phyloP scores from a whole-genome alignment of 2,797 vertebrate genomes.

The Eidolon dupreanum region DNA sequence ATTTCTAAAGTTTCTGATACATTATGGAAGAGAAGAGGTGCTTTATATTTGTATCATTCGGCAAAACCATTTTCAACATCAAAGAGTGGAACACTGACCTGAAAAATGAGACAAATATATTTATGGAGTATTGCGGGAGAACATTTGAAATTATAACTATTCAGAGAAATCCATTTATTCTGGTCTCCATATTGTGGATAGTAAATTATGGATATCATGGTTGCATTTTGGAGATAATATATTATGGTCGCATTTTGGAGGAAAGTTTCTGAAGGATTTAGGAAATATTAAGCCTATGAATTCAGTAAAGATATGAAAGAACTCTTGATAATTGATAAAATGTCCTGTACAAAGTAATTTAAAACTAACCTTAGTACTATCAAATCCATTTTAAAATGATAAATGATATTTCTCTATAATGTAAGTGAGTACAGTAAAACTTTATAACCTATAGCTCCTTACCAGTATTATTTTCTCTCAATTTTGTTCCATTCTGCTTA shows the following conservation, averaged over 20 bases:
- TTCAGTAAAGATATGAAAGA: constrained; percentile 50
- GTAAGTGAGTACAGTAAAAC: neutral
- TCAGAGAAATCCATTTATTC: constrained; percentile 44
- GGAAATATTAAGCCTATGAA: neutral
- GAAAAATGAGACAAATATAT: constrained; percentile 42
- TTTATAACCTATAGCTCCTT: neutral
- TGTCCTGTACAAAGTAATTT: constrained; percentile 29
- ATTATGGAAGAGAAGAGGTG: constrained; percentile 4
- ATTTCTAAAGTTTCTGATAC: constrained; percentile 34
- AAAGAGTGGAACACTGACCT: neutral
- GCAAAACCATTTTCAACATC: constrained; percentile 5
- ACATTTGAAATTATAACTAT: constrained; percentile 30
- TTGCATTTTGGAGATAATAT: constrained; percentile 17
- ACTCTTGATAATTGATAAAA: constrained; percentile 29
- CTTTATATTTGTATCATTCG: constrained; percentile 26
- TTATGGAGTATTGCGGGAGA: constrained; percentile 18
- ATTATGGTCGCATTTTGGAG: constrained; percentile 32
- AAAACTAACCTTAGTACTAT: neutral
- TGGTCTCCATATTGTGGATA: neutral
- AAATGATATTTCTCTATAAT: neutral
- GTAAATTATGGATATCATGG: neutral
- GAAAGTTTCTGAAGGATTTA: neutral
- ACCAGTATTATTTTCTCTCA: neutral
- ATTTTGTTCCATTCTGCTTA: constrained; percentile 2
- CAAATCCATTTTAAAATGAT: neutral